Percentiles rank a stretch among this genome's conserved stretches.
phyloP scores from a whole-genome alignment of 2,888 invertebrate genomes.

The Bimastos eiseni region DNA sequence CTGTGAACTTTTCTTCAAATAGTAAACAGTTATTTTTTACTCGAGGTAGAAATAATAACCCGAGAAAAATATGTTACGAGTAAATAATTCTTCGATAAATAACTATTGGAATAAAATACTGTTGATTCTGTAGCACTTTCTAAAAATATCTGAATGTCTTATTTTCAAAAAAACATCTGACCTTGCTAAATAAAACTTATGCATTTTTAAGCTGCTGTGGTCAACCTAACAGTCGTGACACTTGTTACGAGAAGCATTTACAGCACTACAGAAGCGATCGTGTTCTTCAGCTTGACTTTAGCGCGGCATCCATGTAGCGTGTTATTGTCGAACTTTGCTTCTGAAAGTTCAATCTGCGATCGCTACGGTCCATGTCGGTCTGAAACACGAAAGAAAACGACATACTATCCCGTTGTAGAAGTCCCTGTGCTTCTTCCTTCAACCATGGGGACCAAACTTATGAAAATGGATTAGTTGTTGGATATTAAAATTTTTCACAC shows the following conservation, averaged over 20 bases:
- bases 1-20: no score
- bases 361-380: slow-evolving; percentile 56
- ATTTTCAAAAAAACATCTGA: no score
- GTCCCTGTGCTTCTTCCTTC: not conserved
- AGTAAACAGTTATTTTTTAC: no score
- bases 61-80: no score
- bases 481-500: no score
- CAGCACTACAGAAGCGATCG: not conserved
- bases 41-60: no score
- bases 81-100: no score
- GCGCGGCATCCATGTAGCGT: slow-evolving; percentile 60
- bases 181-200: not conserved
- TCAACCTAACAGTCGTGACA: not conserved
- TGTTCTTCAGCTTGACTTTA: not conserved
- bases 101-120: no score
- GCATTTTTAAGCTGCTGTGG: not conserved
- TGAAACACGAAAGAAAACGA: slow-evolving; percentile 39
- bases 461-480: no score
- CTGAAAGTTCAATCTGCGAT: slow-evolving; percentile 53
- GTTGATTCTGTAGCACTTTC: no score
- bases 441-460: not conserved
- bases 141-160: not conserved
- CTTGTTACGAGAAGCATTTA: not conserved
- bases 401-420: not conserved
- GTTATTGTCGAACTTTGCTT: slow-evolving; percentile 56